Percentiles rank a stretch among this genome's conserved stretches.
phyloP scores from a whole-genome alignment of 2,113 vertebrate species.

The Hystrix brachyura region DNA sequence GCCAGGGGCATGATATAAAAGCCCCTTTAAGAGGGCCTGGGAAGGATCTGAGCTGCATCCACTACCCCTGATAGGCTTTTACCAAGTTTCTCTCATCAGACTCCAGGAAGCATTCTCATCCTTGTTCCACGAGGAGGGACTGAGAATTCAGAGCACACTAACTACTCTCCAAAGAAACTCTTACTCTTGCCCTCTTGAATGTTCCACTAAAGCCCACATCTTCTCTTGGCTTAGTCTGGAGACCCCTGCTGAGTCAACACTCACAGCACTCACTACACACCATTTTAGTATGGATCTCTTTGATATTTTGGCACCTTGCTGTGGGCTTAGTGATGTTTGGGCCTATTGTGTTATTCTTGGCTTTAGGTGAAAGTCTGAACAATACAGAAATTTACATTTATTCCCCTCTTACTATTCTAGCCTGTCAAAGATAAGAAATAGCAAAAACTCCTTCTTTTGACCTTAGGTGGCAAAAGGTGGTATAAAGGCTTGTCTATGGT shows the following conservation, averaged over 20 bases:
- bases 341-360: neutral
- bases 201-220: neutral
- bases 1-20: neutral
- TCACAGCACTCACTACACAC: neutral
- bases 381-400: neutral
- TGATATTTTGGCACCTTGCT: neutral
- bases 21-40: neutral
- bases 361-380: conserved; percentile 23
- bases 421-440: neutral
- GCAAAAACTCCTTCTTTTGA: neutral
- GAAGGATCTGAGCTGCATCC: neutral
- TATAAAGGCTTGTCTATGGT: neutral
- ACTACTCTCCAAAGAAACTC: neutral
- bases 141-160: neutral
- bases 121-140: neutral
- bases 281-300: neutral
- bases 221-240: neutral
- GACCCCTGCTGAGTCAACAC: neutral
- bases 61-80: neutral
- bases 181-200: neutral
- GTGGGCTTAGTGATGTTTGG: neutral
- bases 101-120: neutral
- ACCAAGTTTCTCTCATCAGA: neutral
- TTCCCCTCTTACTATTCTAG: neutral
- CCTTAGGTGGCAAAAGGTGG: neutral